Base-by-base conservation (phyloP, 1,140 invertebrate genomes). In the Aradophagus sp. region DNA sequence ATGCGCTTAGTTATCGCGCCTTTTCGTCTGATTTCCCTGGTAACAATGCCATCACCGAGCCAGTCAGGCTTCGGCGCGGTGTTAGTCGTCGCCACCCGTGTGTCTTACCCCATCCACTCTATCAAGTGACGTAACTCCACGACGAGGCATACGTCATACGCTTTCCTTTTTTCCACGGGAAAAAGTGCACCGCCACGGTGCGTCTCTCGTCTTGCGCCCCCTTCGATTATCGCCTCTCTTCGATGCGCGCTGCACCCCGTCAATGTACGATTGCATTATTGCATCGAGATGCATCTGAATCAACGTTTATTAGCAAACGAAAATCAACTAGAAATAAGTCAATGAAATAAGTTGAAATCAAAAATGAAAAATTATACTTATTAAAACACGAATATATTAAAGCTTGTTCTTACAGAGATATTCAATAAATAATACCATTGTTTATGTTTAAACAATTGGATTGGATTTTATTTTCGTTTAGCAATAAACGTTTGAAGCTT, bases 1-100 rank as follows among this genome's bases (percentile, higher is more conserved):
- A 86, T 85, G 81, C 82, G 82, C 79, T 83, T 82, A 84, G 83
- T 84, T 86, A 86, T 86, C 84, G 82, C 81, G 80, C 20, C 81
- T 84, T 86, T 85, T 86, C 84, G 84, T 85, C 81, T 85, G 84
- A 86, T 86, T 86, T 86, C 83, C 84, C 82, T 85, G 83, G 77
- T 83, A 84, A 86, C 84, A 85, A 84, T 84, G 81, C 82, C 82
- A 73, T 80, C 78, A 80, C 66, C 75, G 63, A 66, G 75, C 67
- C 79, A 77, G 74, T 78, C n/a, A n/a, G 78, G 76, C 73, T 75
- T 50, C 70, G 52, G 61, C 41, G 55, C 63, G 66, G 73, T 63
- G 75, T 77, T 74, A 74, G 67, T 59, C 47, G 36, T 62, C 45
- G 65, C 42, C 53, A 66, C 52, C 63, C 56, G 53, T 50, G 50